Base-by-base conservation (phyloP, 2,888 invertebrate genomes). In the Geophilus truncorum region DNA sequence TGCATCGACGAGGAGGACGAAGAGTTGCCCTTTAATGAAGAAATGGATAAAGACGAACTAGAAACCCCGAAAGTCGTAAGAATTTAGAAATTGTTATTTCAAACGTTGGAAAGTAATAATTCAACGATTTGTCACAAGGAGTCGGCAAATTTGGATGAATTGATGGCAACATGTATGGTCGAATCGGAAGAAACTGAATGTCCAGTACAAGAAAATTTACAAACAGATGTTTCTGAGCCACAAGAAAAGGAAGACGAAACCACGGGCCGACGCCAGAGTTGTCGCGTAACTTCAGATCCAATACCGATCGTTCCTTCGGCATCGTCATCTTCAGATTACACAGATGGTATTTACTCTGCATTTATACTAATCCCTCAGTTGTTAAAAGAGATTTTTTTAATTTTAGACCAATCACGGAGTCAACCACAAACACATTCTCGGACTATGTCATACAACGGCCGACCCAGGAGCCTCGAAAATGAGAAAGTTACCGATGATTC, bases 401-500 rank as follows among this genome's bases (percentile, higher is more conserved):
- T 62, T 21, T 1, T 28, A 79, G 34, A 34, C 28, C 25, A 25
- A 40, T 21, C 78, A 21, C 78, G 36, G 78, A 25, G 25, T 36
- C 80, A 80, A 70, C 30, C 80, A 34, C 80, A 80, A 70, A 30
- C 80, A 34, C 75, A 75, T 70, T 70, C 36, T 28, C 82, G 83
- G 32, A 82, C 82, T 77, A 80, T 82, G 34, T 83, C 83, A 34
- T 83, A 84, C 78, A 82, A 81, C 40, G 81, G 82, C 23, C 81
- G 84, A 36, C 84, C 84, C 1, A 82, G 83, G 34, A 84, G 84
- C 78, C 81, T 84, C 25, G 84, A 84, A 79, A 83, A 81, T 82
- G 84, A 84, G 76, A 84, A 82, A 75, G 80, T 81, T 25, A 75
- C 75, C 21, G 82, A 82, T 57, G 83, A 83, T 40, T 51, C 80